These are phyloP conservation scores for Campopleginae sp. DNA, from an alignment of 2,888 invertebrate genomes.

Conservation along the genomic window DNA sequence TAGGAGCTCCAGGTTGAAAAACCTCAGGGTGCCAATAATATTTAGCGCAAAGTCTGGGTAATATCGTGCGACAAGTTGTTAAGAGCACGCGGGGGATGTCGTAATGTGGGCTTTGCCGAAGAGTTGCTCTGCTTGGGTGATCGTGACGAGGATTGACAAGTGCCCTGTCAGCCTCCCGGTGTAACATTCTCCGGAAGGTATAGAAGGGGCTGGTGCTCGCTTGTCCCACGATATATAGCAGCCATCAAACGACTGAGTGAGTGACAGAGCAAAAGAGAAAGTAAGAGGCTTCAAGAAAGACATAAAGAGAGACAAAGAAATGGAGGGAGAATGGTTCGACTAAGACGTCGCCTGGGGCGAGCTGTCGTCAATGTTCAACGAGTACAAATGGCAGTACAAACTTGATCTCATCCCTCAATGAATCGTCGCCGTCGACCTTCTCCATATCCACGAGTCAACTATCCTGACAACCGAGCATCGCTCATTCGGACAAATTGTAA, in stretches of 20 bases:
- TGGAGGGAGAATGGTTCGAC: not conserved
- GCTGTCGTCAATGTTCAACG: conserved; percentile 45
- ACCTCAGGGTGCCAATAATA: conserved; percentile 70
- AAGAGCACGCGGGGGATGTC: conserved; percentile 22
- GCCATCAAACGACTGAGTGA: conserved; percentile 22
- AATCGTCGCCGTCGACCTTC: not conserved
- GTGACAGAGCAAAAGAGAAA: conserved; percentile 19
- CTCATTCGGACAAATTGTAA: conserved; percentile 4
- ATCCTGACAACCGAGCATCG: not conserved
- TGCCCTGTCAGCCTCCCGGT: conserved; percentile 51
- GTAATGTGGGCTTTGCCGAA: conserved; percentile 2
- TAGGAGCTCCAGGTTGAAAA: conserved; percentile 22
- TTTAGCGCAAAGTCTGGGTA: conserved; percentile 72
- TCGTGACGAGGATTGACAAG: conserved; percentile 65
- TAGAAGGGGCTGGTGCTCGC: conserved; percentile 15
- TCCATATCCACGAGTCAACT: conserved; percentile 1
- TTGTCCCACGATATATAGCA: conserved; percentile 42
- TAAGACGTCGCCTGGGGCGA: conserved; percentile 52
- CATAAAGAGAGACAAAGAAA: not conserved
- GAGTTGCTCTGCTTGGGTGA: conserved; percentile 20
- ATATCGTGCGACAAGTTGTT: conserved; percentile 66
- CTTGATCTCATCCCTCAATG: conserved; percentile 24
- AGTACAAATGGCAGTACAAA: conserved; percentile 40
- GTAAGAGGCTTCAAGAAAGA: conserved; percentile 18
- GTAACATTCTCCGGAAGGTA: conserved; percentile 49